Base-by-base conservation (phyloP, 2,113 vertebrate genomes). In the Naja naja region DNA sequence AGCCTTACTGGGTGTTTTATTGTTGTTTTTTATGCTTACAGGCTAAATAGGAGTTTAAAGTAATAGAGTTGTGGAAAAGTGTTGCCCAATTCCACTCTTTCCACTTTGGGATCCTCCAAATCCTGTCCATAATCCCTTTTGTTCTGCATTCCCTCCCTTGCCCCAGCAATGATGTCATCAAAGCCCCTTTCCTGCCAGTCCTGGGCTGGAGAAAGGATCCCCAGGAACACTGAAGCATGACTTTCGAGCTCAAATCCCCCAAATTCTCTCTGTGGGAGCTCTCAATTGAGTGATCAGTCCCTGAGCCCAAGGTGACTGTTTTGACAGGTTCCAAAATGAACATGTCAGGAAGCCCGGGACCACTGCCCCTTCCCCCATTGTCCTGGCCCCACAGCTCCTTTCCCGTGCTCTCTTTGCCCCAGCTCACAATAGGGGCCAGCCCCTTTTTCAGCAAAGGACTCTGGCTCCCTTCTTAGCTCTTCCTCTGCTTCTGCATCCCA, bases 301-400 rank as follows among this genome's bases (percentile, higher is more conserved):
- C 96, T 25, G 87, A 93, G 85, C 92, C 6, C 23, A 86, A 90
- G 74, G 93, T 94, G 94, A 94, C 93, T 93, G 89, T 94, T 89
- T 91, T 94, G 95, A 93, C 95, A 96, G 55, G 90, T 91, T 56
- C 45, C 88, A 89, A 94, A 96, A 97, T 97, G 97, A 97, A 97
- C 96, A 97, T 96, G 96, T 97, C 92, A 90, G 93, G 91, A 54
- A 90, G 81, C 93, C 93, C 9, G 3, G 16, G 74, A 87, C 88
- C 6, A 20, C 91, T 45, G 88, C 56, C 87, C 54, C 69, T 86
- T 56, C 93, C 88, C 91, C 89, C 93, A 87, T 58, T 89, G 89
- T 90, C 74, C 54, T 60, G 47, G 89, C 91, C 91, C 47, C 90
- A 89, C 69, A 6, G 49, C 90, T 91, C 86, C 74, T 58, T 92